Percentiles rank a stretch among this genome's conserved stretches.
These are phyloP conservation scores for Machimus rusticus DNA, from an alignment of 2,888 invertebrate species.

Conservation along the genomic window DNA sequence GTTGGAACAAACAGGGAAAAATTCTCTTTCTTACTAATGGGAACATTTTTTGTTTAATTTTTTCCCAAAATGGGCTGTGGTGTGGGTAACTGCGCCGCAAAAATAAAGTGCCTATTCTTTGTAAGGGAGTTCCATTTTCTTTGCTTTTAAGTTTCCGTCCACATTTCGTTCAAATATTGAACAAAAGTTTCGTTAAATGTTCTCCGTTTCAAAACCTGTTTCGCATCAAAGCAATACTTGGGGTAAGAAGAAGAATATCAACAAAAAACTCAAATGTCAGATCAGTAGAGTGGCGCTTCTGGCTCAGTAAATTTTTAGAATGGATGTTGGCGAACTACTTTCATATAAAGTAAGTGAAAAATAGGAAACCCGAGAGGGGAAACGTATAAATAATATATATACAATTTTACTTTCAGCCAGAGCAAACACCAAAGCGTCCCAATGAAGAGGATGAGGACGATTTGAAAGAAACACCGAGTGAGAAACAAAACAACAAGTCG, in stretches of 20 bases:
- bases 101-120: too few relatives aligned
- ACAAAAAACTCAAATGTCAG: neutral
- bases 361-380: neutral
- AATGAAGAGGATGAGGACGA: slow-evolving; percentile 70
- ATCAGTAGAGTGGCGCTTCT: neutral
- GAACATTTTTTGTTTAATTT: too few relatives aligned
- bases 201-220: neutral
- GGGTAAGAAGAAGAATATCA: neutral
- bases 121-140: too few relatives aligned
- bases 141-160: too few relatives aligned
- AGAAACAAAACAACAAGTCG: slow-evolving; percentile 64
- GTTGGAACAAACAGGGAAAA: too few relatives aligned
- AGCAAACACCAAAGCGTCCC: slow-evolving; percentile 79
- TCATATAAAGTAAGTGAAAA: slow-evolving; percentile 65
- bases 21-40: too few relatives aligned
- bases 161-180: too few relatives aligned
- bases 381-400: neutral
- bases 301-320: slow-evolving; percentile 49
- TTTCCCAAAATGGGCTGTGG: too few relatives aligned
- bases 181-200: neutral
- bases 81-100: too few relatives aligned
- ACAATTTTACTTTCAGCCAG: slow-evolving; percentile 69
- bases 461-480: slow-evolving; percentile 64
- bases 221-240: neutral
- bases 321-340: slow-evolving; percentile 69